Conservation (phyloP, 2,113 vertebrate species). For the Argyrosomus japonicus region DNA sequence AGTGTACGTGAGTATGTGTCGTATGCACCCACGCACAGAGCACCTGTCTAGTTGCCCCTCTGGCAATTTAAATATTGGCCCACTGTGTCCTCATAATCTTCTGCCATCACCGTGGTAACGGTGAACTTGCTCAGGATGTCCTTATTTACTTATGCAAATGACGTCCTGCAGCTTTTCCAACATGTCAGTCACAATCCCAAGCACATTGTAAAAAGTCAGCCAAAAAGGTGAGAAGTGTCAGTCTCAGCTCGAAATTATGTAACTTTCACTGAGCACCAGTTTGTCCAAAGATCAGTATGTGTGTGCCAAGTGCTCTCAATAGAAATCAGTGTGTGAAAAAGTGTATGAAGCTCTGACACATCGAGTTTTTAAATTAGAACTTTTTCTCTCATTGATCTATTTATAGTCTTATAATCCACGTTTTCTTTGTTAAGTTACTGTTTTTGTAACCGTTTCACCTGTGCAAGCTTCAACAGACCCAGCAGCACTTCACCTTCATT, state of each 20-base stretch:
- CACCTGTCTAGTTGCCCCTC: conserved; percentile 42
- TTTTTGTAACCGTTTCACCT: not conserved
- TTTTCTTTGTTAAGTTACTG: conserved; percentile 5
- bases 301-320: not conserved
- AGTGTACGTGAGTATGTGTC: not conserved
- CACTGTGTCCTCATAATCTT: conserved; percentile 50
- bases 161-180: conserved; percentile 31
- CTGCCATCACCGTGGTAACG: conserved; percentile 69
- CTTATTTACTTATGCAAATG: conserved; percentile 69
- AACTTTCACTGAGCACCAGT: conserved; percentile 10
- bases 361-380: conserved; percentile 2
- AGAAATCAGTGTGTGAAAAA: not conserved
- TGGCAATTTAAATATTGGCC: conserved; percentile 37
- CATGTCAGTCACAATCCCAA: conserved; percentile 59
- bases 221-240: conserved; percentile 42
- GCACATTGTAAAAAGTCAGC: conserved; percentile 20
- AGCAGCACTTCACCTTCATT: conserved; percentile 1
- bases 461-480: not conserved
- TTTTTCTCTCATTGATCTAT: not conserved
- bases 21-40: conserved; percentile 5
- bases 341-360: conserved; percentile 10
- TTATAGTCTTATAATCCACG: conserved; percentile 1
- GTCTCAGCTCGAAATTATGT: conserved; percentile 12
- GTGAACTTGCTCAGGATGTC: conserved; percentile 56
- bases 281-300: conserved; percentile 5